These are phyloP conservation scores for Halcyon smyrnensis DNA, from an alignment of 2,797 vertebrate genomes.

Conservation along the genomic window DNA sequence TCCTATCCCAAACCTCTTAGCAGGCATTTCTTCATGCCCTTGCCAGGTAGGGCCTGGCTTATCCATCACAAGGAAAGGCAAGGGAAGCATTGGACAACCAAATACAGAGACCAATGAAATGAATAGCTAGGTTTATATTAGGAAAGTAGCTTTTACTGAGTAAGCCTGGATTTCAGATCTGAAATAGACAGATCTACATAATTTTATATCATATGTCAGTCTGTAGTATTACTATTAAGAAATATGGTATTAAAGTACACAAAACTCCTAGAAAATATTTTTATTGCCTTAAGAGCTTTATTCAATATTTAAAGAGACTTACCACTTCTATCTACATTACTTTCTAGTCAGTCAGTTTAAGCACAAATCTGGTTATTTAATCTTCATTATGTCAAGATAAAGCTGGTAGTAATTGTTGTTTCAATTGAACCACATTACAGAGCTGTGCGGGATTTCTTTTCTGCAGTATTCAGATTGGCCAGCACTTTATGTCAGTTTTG, in stretches of 20 bases:
- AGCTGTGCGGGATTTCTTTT: constrained; percentile 6
- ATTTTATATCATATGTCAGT: not conserved
- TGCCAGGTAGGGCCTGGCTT: not conserved
- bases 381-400: constrained; percentile 41
- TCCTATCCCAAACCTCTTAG: not conserved
- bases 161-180: not conserved
- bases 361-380: not conserved
- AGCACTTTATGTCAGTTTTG: constrained; percentile 51
- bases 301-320: constrained; percentile 4
- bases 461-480: not conserved
- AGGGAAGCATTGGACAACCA: not conserved
- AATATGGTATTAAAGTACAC: not conserved
- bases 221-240: not conserved
- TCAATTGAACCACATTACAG: constrained; percentile 15
- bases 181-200: not conserved
- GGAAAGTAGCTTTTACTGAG: not conserved
- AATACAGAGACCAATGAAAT: accelerated
- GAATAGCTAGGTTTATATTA: not conserved
- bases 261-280: not conserved
- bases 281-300: not conserved
- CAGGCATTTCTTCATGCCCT: not conserved
- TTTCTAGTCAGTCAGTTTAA: not conserved
- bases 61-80: not conserved
- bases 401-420: not conserved
- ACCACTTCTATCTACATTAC: not conserved